Conservation (phyloP, 2,888 invertebrate species). For the Serrognathus titanus region DNA sequence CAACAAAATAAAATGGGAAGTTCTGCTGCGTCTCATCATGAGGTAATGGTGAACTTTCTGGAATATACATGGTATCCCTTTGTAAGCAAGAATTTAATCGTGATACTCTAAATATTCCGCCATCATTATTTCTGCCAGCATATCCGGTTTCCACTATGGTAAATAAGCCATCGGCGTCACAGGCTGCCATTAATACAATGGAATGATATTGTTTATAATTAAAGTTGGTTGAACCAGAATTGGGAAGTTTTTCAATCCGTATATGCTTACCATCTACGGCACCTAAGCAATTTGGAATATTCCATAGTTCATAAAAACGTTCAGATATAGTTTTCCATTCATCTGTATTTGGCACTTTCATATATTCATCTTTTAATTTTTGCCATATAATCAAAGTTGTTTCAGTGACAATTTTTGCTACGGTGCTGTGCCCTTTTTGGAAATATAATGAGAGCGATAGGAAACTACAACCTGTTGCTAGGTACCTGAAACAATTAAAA, state of each 20-base stretch:
- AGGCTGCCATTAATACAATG: slow-evolving; percentile 32
- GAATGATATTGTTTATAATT: slow-evolving; percentile 36
- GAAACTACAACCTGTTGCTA: slow-evolving; percentile 6
- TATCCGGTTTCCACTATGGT: slow-evolving; percentile 34
- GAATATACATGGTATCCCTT: slow-evolving; percentile 9
- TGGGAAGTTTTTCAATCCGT: slow-evolving; percentile 30
- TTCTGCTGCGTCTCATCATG: background rate
- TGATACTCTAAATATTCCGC: slow-evolving; percentile 30
- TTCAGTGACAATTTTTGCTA: background rate
- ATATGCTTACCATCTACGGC: slow-evolving; percentile 21
- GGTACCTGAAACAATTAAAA: slow-evolving; percentile 2
- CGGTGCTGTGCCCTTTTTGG: slow-evolving; percentile 3
- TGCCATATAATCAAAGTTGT: background rate
- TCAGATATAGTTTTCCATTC: slow-evolving; percentile 23
- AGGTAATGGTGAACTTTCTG: background rate
- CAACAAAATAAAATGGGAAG: slow-evolving; percentile 12
- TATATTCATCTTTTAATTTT: background rate
- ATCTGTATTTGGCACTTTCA: slow-evolving; percentile 19
- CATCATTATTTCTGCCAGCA: slow-evolving; percentile 36
- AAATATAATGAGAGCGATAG: background rate
- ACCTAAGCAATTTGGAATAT: slow-evolving; percentile 12
- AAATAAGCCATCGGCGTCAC: slow-evolving; percentile 36
- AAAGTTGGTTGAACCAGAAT: slow-evolving; percentile 27
- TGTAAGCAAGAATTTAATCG: slow-evolving; percentile 23
- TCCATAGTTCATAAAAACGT: slow-evolving; percentile 6